Conservation (phyloP, 2,888 invertebrate genomes). For the Tetanocera ferruginea region DNA sequence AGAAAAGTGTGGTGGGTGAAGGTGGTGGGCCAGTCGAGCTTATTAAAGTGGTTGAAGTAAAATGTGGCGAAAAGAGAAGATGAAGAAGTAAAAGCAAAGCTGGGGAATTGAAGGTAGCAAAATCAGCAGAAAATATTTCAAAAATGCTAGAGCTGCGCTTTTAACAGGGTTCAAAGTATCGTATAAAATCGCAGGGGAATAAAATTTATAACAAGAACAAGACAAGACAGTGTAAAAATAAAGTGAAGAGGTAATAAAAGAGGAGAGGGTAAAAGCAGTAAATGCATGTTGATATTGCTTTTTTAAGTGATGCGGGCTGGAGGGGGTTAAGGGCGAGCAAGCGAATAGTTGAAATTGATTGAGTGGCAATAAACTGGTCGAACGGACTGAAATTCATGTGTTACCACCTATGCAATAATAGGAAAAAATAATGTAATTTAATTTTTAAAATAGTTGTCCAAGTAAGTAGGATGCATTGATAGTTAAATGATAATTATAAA, state of each 20-base stretch:
- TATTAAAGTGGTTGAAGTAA: not conserved
- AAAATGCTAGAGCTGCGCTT: slow-evolving; percentile 57
- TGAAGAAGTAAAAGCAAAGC: not conserved
- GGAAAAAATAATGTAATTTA: too few species aligned
- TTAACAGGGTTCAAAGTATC: slow-evolving; percentile 44
- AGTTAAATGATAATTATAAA: too few species aligned
- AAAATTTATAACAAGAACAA: slow-evolving; percentile 1
- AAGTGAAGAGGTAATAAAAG: too few species aligned
- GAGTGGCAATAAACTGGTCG: too few species aligned
- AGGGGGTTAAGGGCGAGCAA: not conserved
- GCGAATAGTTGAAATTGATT: too few species aligned
- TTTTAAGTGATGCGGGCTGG: not conserved
- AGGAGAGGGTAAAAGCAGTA: not conserved
- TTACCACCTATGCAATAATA: too few species aligned
- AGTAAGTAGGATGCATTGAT: too few species aligned
- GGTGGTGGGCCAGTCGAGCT: not conserved
- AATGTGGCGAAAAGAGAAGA: not conserved
- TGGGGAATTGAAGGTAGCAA: slow-evolving; percentile 49
- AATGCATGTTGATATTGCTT: not conserved
- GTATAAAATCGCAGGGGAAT: not conserved
- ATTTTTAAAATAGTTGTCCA: too few species aligned
- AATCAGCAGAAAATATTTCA: slow-evolving; percentile 62
- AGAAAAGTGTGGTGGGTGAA: not conserved
- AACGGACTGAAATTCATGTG: too few species aligned
- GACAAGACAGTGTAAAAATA: not conserved